phyloP scores from a whole-genome alignment of 2,113 vertebrate species.

The Erinaceus europaeus region DNA sequence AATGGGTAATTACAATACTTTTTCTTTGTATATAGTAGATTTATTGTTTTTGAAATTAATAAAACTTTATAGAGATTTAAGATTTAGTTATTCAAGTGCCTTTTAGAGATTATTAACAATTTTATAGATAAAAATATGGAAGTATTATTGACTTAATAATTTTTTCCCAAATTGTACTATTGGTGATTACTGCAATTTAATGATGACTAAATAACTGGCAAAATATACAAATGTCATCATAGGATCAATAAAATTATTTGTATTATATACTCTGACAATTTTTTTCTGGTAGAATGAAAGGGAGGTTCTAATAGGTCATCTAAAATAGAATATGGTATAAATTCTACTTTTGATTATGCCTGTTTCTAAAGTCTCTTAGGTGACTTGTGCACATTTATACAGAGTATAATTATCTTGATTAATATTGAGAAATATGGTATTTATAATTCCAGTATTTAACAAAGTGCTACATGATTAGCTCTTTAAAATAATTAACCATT shows the following conservation, averaged over 20 bases:
- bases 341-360: slow-evolving; percentile 32
- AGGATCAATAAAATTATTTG: not conserved
- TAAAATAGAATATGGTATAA: slow-evolving; percentile 32
- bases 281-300: slow-evolving; percentile 37
- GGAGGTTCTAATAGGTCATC: not conserved
- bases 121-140: slow-evolving; percentile 18
- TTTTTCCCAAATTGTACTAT: slow-evolving; percentile 12
- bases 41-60: slow-evolving; percentile 40
- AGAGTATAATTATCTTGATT: slow-evolving; percentile 67
- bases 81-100: not conserved
- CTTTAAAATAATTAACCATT: slow-evolving; percentile 56
- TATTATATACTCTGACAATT: slow-evolving; percentile 3
- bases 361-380: slow-evolving; percentile 56
- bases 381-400: slow-evolving; percentile 59
- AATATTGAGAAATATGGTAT: slow-evolving; percentile 55
- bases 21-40: slow-evolving; percentile 37
- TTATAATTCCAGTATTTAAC: slow-evolving; percentile 59
- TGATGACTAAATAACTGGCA: slow-evolving; percentile 28
- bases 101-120: not conserved
- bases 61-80: slow-evolving; percentile 25
- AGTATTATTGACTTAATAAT: slow-evolving; percentile 19
- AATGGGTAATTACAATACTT: slow-evolving; percentile 46
- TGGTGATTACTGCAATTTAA: not conserved
- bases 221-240: not conserved
- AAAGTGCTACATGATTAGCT: slow-evolving; percentile 49